Conservation (phyloP, 1,140 invertebrate species). For the Orius insidiosus region DNA sequence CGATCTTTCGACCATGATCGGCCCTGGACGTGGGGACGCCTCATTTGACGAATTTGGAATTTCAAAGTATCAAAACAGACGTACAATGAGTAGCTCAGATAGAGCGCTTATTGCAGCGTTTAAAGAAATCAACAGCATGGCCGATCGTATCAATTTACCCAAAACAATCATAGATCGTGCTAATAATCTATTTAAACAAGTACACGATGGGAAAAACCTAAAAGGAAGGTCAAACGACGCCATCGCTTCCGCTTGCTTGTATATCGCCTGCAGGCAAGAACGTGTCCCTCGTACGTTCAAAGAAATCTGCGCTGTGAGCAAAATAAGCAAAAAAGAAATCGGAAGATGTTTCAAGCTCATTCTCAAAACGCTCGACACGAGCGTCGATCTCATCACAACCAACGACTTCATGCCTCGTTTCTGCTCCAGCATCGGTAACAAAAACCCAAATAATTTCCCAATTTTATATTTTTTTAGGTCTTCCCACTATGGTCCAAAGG, state of each 20-base stretch:
- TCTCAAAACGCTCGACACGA: slow-evolving; percentile 80
- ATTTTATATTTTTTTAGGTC: slow-evolving; percentile 25
- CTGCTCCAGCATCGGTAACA: slow-evolving; percentile 58
- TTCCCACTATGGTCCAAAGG: slow-evolving; percentile 83
- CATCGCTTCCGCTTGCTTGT: slow-evolving; percentile 94
- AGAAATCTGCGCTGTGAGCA: slow-evolving; percentile 96
- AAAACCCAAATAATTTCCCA: slow-evolving; percentile 2
- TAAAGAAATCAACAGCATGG: slow-evolving; percentile 93
- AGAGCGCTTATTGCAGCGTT: slow-evolving; percentile 89
- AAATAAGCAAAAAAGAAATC: slow-evolving; percentile 98
- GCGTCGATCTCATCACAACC: slow-evolving; percentile 93
- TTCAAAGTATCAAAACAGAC: slow-evolving; percentile 84
- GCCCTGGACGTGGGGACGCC: slow-evolving; percentile 70
- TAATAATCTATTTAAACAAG: slow-evolving; percentile 93
- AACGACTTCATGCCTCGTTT: slow-evolving; percentile 96
- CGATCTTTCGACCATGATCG: slow-evolving; percentile 95
- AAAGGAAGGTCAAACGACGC: slow-evolving; percentile 84
- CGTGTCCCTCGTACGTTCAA: slow-evolving; percentile 97
- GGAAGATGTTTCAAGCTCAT: slow-evolving; percentile 93
- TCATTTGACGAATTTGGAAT: slow-evolving; percentile 67
- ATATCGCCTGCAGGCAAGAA: slow-evolving; percentile 97
- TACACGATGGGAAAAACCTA: slow-evolving; percentile 91
- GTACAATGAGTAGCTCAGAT: slow-evolving; percentile 84
- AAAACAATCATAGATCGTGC: slow-evolving; percentile 89
- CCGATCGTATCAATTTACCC: slow-evolving; percentile 90